Evolutionary conservation across 2,113 vertebrate species (phyloP).

Genomic region (Phrynocephalus versicolor): DNA sequence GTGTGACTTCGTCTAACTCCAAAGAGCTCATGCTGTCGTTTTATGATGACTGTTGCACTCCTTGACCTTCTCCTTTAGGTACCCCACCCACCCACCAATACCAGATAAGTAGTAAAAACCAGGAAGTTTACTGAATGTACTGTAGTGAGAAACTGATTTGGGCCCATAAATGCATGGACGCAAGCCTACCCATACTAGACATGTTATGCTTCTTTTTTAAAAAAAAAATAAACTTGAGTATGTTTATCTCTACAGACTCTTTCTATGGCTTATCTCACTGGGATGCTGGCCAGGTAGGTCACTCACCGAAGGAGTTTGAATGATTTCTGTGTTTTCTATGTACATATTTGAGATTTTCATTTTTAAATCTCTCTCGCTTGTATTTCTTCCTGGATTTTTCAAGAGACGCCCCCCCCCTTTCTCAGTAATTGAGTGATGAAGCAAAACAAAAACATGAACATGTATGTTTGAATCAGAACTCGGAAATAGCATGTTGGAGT

Average conservation of each 20-base stretch:
- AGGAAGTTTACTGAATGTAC: neutral
- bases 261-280: constrained; percentile 93
- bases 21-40: neutral
- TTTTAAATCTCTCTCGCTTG: neutral
- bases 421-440: neutral
- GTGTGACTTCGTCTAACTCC: neutral
- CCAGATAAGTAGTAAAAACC: neutral
- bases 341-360: neutral
- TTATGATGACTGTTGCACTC: neutral
- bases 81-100: too few species aligned
- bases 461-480: neutral
- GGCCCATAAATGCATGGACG: neutral
- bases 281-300: constrained; percentile 89
- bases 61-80: too few species aligned
- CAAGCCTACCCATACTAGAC: neutral
- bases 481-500: too few species aligned
- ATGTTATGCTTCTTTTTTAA: neutral
- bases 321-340: neutral
- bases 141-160: neutral
- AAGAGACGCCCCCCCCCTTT: neutral
- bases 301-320: neutral
- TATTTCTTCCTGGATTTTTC: neutral
- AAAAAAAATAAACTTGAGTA: neutral
- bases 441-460: neutral
- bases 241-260: constrained; percentile 80